phyloP scores from a whole-genome alignment of 2,113 vertebrate species.

The Hemichromis elongatus region DNA sequence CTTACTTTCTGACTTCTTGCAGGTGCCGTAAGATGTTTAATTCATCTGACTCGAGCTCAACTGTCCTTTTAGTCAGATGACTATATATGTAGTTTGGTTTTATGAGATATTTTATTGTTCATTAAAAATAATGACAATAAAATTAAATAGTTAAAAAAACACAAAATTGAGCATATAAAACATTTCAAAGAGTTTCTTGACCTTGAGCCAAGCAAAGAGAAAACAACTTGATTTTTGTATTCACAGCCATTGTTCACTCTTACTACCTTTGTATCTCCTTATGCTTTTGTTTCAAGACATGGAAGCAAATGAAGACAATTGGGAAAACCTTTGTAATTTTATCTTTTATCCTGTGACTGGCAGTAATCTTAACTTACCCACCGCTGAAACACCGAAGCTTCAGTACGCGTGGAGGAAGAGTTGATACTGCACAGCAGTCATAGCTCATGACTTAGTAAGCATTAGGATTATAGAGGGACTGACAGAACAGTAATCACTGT shows the following conservation, averaged over 20 bases:
- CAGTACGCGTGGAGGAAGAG: slow-evolving; percentile 13
- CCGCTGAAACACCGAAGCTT: slow-evolving; percentile 8
- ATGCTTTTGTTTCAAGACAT: not conserved
- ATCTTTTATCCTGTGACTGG: not conserved
- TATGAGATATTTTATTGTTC: not conserved
- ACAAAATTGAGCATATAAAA: no score
- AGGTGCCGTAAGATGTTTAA: not conserved
- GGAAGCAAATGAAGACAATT: not conserved
- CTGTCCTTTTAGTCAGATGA: not conserved
- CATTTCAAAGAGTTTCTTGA: not conserved
- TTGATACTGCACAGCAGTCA: slow-evolving; percentile 30
- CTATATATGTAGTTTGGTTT: not conserved
- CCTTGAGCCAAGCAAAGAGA: not conserved
- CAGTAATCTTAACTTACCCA: slow-evolving; percentile 4
- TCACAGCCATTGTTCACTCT: not conserved
- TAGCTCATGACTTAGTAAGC: slow-evolving; percentile 26
- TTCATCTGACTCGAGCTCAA: not conserved
- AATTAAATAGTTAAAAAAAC: no score
- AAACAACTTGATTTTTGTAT: not conserved
- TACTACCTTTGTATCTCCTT: not conserved
- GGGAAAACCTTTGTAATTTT: not conserved
- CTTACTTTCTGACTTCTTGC: not conserved
- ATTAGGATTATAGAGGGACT: slow-evolving; percentile 38
- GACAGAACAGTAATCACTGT: slow-evolving; percentile 28
- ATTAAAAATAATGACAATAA: not conserved